Evolutionary conservation across 2,888 invertebrate genomes (phyloP).

Genomic region (Anticlea derivata): DNA sequence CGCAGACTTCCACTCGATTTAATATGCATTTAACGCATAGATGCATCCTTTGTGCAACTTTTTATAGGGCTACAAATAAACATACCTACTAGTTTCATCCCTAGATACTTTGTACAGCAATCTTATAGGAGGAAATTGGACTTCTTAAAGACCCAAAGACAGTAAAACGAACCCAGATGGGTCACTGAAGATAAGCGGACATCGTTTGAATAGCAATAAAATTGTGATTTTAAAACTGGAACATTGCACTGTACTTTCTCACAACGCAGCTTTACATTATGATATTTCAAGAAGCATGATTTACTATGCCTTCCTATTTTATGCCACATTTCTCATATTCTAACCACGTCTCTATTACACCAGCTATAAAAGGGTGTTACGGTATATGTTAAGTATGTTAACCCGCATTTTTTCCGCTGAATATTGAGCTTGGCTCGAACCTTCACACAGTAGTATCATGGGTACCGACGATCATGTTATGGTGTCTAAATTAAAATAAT

Average conservation of each 20-base stretch:
- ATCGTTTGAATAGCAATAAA: constrained; percentile 25
- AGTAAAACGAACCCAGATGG: constrained; percentile 34
- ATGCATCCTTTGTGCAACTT: constrained; percentile 61
- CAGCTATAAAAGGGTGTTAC: constrained; percentile 28
- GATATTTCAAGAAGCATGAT: constrained; percentile 15
- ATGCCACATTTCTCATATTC: constrained; percentile 12
- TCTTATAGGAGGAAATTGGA: constrained; percentile 10
- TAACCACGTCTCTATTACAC: constrained; percentile 28
- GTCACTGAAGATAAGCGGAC: constrained; percentile 29
- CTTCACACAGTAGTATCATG: background rate
- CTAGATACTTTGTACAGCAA: background rate
- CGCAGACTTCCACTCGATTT: constrained; percentile 55
- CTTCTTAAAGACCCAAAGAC: constrained; percentile 15
- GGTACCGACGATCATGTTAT: background rate
- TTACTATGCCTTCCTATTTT: constrained; percentile 6
- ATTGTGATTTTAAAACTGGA: constrained; percentile 12
- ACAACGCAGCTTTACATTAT: constrained; percentile 1
- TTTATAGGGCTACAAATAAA: constrained; percentile 31
- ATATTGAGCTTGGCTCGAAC: constrained; percentile 34
- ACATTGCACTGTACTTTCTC: background rate
- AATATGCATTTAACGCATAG: constrained; percentile 57
- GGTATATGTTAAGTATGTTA: constrained; percentile 24
- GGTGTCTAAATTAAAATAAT: background rate
- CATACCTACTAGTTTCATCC: background rate
- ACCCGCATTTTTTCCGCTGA: constrained; percentile 32